Conservation (phyloP, 2,797 vertebrate species). For the Danio albolineatus region DNA sequence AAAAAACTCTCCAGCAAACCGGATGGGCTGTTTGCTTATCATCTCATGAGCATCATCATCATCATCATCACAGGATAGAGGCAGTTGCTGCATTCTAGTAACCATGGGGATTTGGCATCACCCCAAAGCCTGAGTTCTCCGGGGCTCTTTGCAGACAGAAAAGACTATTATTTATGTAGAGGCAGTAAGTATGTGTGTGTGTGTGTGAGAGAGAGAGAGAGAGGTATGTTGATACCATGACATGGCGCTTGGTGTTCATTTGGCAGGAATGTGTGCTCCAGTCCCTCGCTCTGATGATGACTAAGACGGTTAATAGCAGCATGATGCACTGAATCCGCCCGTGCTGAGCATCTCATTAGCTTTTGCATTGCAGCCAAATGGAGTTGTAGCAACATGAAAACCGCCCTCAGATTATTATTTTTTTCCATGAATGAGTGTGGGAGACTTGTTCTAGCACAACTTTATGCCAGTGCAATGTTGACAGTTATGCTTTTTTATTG, state of each 20-base stretch:
- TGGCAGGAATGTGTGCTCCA: slow-evolving; percentile 67
- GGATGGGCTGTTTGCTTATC: slow-evolving; percentile 55
- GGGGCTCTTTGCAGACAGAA: slow-evolving; percentile 64
- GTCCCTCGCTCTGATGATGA: slow-evolving; percentile 68
- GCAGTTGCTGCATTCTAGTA: slow-evolving; percentile 69
- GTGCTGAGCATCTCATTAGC: slow-evolving; percentile 66
- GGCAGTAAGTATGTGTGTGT: slow-evolving; percentile 1
- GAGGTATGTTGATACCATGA: slow-evolving; percentile 61
- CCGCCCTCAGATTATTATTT: slow-evolving; percentile 54
- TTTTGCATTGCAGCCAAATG: slow-evolving; percentile 56
- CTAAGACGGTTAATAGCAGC: slow-evolving; percentile 74
- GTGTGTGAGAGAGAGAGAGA: background rate
- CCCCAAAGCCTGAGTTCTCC: slow-evolving; percentile 68
- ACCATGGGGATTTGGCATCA: slow-evolving; percentile 76
- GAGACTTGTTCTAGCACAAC: background rate
- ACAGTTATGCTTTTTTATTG: background rate
- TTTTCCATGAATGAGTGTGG: slow-evolving; percentile 26
- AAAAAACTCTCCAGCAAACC: slow-evolving; percentile 51
- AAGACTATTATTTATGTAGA: slow-evolving; percentile 70
- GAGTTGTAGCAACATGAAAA: slow-evolving; percentile 64
- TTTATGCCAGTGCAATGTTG: background rate
- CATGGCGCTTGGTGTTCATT: slow-evolving; percentile 68
- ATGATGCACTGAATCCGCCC: slow-evolving; percentile 70
- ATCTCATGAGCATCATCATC: slow-evolving; percentile 43
- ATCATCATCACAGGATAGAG: slow-evolving; percentile 63